Percentiles rank a stretch among this genome's conserved stretches.
Evolutionary conservation across 1,140 invertebrate genomes (phyloP).

Genomic region (Atta texana): DNA sequence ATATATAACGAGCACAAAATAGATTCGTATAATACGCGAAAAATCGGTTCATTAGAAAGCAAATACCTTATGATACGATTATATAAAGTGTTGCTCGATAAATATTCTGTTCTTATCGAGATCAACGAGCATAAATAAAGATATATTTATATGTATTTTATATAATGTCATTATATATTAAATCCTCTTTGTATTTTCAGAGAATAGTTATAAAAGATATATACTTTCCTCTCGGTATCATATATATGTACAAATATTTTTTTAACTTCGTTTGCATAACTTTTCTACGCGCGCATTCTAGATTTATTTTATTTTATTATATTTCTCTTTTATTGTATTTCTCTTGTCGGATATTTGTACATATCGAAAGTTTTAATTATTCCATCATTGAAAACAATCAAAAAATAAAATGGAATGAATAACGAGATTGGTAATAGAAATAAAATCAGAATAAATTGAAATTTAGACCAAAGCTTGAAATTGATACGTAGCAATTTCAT

Average conservation of each 20-base stretch:
- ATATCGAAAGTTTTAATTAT: conserved; percentile 32
- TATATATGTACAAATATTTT: not conserved
- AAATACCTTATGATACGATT: conserved; percentile 15
- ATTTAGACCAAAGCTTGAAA: not conserved
- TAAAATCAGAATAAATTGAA: conserved; percentile 50
- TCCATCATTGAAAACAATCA: conserved; percentile 32
- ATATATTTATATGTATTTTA: not conserved
- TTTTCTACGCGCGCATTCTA: not conserved
- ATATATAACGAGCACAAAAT: conserved; percentile 37
- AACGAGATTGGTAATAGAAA: conserved; percentile 23
- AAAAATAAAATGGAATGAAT: conserved; percentile 38
- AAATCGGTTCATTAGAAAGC: conserved; percentile 36
- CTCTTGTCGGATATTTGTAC: not conserved
- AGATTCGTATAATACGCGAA: conserved; percentile 24
- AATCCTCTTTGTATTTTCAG: not conserved
- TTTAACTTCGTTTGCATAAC: not conserved
- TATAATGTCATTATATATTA: conserved; percentile 13
- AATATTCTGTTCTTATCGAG: not conserved
- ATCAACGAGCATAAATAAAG: not conserved
- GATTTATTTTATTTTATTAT: not conserved
- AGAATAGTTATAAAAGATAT: not conserved
- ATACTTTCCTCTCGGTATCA: not conserved
- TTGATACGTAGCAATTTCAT: conserved; percentile 27
- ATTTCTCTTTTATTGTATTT: conserved; percentile 3
- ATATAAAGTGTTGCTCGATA: not conserved